A percentile compares a stretch with the other conserved stretches of the same genome.
Evolutionary conservation across 2,113 vertebrate genomes (phyloP).

Genomic region (Actenoides lindsayi): DNA sequence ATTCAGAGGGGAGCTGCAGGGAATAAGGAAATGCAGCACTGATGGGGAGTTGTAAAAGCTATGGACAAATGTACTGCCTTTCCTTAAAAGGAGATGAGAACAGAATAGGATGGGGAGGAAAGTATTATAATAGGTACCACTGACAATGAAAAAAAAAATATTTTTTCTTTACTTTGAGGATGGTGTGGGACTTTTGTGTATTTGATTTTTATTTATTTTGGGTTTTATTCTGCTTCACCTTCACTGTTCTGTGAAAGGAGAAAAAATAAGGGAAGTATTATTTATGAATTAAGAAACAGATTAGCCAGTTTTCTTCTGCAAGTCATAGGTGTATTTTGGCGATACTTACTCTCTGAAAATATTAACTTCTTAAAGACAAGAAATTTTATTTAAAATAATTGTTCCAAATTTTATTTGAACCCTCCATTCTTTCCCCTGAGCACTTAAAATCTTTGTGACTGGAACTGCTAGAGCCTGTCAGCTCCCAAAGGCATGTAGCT

Average conservation of each 20-base stretch:
- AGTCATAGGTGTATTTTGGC: background rate
- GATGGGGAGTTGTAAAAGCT: background rate
- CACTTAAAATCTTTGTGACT: accelerated
- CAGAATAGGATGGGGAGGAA: no score
- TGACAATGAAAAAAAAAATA: background rate
- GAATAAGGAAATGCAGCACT: background rate
- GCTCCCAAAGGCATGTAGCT: background rate
- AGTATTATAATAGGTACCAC: background rate
- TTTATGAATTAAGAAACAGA: background rate
- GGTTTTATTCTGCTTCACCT: background rate
- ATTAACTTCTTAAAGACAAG: background rate
- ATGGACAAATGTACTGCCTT: background rate
- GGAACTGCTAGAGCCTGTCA: background rate
- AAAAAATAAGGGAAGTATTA: background rate
- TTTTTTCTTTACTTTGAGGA: background rate
- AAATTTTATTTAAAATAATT: background rate
- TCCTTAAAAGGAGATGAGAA: background rate
- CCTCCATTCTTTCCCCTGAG: background rate
- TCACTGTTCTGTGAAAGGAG: background rate
- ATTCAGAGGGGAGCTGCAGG: background rate
- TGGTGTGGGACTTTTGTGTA: background rate
- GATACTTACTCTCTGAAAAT: background rate
- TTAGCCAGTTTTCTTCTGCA: background rate
- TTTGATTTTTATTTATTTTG: background rate
- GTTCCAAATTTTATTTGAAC: background rate